Evolutionary conservation across 2,888 invertebrate species (phyloP).

Genomic region (Melanostoma mellinum): DNA sequence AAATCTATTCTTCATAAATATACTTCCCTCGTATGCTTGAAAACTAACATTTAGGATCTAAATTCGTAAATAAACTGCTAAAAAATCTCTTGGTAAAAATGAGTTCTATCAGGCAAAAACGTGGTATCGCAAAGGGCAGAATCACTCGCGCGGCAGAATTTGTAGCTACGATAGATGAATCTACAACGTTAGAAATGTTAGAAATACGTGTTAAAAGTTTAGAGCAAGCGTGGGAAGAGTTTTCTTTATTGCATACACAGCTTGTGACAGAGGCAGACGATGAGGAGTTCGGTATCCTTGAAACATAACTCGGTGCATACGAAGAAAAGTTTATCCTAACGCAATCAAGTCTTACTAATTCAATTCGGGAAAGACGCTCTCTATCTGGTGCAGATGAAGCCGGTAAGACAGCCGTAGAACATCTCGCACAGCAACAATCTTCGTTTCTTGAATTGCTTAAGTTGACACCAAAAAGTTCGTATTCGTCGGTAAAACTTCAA

Average conservation of each 20-base stretch:
- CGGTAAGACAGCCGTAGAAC: constrained; percentile 5
- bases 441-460: constrained; percentile 4
- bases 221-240: constrained; percentile 17
- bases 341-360: constrained; percentile 20
- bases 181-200: constrained; percentile 7
- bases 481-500: constrained; percentile 12
- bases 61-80: no score
- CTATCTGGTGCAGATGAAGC: constrained; percentile 2
- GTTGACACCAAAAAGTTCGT: constrained; percentile 32
- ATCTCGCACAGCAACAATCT: constrained; percentile 18
- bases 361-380: constrained; percentile 14
- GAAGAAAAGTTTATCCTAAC: constrained; percentile 31
- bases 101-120: constrained; percentile 16
- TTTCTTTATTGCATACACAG: constrained; percentile 8
- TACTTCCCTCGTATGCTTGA: no score
- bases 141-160: constrained; percentile 10
- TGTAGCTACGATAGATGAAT: background rate
- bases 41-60: no score
- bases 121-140: constrained; percentile 17
- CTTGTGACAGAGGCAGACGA: constrained; percentile 3
- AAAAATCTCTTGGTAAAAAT: background rate
- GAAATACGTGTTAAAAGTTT: constrained; percentile 4
- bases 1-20: no score
- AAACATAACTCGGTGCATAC: constrained; percentile 29
- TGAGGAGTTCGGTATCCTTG: background rate